A percentile compares a stretch with the other conserved stretches of the same genome.
phyloP scores from a whole-genome alignment of 2,797 vertebrate genomes.

The Hippocampus kuda region DNA sequence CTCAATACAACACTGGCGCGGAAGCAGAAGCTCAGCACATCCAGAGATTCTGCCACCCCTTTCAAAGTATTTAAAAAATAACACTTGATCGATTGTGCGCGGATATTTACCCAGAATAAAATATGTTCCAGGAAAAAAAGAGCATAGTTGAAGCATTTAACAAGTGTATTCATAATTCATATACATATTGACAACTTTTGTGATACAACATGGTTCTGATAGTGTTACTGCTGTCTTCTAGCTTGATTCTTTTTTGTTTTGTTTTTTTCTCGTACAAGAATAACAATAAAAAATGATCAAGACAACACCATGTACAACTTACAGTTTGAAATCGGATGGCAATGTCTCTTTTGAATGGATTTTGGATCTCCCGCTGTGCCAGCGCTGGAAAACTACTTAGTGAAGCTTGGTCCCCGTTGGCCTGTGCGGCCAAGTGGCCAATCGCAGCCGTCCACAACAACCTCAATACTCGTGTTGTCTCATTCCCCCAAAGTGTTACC shows the following conservation, averaged over 20 bases:
- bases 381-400: slow-evolving; percentile 43
- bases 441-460: slow-evolving; percentile 27
- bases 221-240: slow-evolving; percentile 63
- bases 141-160: slow-evolving; percentile 53
- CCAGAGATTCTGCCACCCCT: not conserved
- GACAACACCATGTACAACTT: slow-evolving; percentile 67
- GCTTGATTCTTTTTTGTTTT: slow-evolving; percentile 36
- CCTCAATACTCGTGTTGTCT: slow-evolving; percentile 9
- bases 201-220: slow-evolving; percentile 73
- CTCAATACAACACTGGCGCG: not conserved
- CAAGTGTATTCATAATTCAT: slow-evolving; percentile 75
- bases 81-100: not conserved
- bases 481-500: slow-evolving; percentile 15
- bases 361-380: slow-evolving; percentile 46
- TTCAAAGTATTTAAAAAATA: not conserved
- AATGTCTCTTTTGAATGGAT: slow-evolving; percentile 59
- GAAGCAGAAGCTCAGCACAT: not conserved
- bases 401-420: slow-evolving; percentile 31
- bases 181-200: slow-evolving; percentile 74
- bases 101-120: not conserved
- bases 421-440: slow-evolving; percentile 14
- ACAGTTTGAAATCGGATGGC: slow-evolving; percentile 59
- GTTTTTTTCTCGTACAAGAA: slow-evolving; percentile 66
- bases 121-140: not conserved
- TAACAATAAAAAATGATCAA: slow-evolving; percentile 70